phyloP scores from a whole-genome alignment of 2,797 vertebrate species.

The Rhincodon typus region DNA sequence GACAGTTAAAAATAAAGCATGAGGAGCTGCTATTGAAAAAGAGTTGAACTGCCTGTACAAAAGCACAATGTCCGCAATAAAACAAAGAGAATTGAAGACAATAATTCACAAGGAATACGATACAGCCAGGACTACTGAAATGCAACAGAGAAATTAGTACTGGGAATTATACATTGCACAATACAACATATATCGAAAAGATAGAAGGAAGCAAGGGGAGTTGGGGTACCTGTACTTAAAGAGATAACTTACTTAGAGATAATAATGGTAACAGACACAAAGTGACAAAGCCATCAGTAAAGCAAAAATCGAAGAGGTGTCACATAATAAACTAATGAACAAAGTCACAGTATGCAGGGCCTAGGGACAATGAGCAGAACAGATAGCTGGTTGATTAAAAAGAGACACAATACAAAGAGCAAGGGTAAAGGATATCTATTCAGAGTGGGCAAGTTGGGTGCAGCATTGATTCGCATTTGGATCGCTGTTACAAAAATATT shows the following conservation, averaged over 20 bases:
- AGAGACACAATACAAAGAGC: not conserved
- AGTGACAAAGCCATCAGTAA: not conserved
- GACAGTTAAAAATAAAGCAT: not conserved
- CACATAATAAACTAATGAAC: not conserved
- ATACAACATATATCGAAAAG: not conserved
- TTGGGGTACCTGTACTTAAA: not conserved
- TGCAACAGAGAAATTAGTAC: not conserved
- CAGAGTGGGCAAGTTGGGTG: not conserved
- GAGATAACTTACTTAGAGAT: not conserved
- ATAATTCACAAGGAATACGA: not conserved
- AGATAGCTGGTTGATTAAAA: not conserved
- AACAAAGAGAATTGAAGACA: not conserved
- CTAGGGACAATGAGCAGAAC: not conserved
- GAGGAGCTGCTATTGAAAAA: not conserved
- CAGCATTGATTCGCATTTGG: not conserved
- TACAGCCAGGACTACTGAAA: not conserved
- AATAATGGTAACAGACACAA: not conserved
- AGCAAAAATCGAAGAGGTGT: not conserved
- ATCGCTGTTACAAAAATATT: not conserved
- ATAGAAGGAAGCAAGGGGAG: not conserved
- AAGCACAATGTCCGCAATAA: not conserved
- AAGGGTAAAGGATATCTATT: too few relatives aligned
- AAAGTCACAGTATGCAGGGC: not conserved
- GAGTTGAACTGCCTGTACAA: not conserved
- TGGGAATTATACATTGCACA: not conserved